Evolutionary conservation across 37 sponge, comb jelly and placozoan species (phyloP).

Genomic region (Eunapius fragilis): DNA sequence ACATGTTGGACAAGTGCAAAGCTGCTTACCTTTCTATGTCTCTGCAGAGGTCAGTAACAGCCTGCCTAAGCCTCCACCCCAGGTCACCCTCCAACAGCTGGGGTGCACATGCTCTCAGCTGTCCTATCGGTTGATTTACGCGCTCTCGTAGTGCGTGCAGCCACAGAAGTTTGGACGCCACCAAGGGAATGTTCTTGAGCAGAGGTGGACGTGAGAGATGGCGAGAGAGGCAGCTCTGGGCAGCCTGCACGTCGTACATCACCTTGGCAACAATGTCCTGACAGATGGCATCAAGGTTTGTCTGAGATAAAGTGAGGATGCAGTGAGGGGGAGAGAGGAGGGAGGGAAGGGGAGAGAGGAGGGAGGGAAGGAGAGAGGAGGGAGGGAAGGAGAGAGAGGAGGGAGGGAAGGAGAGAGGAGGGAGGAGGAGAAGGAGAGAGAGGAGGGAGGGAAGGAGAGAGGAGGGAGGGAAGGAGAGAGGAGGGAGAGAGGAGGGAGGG

Average conservation of each 20-base stretch:
- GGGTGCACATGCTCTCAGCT: slow-evolving; percentile 46
- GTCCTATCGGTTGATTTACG: slow-evolving; percentile 49
- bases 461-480: too few relatives aligned
- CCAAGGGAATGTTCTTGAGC: slow-evolving; percentile 68
- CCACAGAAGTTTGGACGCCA: slow-evolving; percentile 74
- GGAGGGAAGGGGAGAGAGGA: too few relatives aligned
- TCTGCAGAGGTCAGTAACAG: slow-evolving; percentile 9
- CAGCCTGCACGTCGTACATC: slow-evolving; percentile 16
- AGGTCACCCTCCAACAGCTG: slow-evolving; percentile 75
- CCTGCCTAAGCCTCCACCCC: slow-evolving; percentile 76
- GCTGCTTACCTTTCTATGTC: slow-evolving; percentile 35
- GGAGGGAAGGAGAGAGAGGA: too few relatives aligned
- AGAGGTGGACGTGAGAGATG: slow-evolving; percentile 37
- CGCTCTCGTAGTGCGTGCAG: slow-evolving; percentile 64
- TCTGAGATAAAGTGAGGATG: too few relatives aligned
- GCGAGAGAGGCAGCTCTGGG: slow-evolving; percentile 29
- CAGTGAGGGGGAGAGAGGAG: too few relatives aligned
- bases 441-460: too few relatives aligned
- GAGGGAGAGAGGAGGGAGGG: too few relatives aligned
- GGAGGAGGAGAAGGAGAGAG: too few relatives aligned
- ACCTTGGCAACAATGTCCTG: slow-evolving; percentile 16
- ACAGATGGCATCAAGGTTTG: too few relatives aligned
- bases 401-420: too few relatives aligned
- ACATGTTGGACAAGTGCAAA: background rate
- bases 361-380: too few relatives aligned